phyloP scores from a whole-genome alignment of 2,797 vertebrate species.

The Enteromius viviparus region DNA sequence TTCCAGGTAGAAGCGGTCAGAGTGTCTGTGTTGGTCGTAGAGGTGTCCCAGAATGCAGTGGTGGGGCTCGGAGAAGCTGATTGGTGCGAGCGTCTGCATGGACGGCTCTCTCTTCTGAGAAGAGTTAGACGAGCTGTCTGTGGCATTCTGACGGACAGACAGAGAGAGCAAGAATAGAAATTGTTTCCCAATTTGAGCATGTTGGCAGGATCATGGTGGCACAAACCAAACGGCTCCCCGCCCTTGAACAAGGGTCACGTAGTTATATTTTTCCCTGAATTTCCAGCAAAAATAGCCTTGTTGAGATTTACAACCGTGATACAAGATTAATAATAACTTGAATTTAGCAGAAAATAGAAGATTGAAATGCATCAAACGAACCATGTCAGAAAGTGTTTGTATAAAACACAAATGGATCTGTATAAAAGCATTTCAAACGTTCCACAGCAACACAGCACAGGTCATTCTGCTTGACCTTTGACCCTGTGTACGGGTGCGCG shows the following conservation, averaged over 20 bases:
- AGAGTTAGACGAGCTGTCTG: slow-evolving; percentile 98
- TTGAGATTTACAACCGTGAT: neutral
- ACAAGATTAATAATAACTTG: neutral
- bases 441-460: slow-evolving; percentile 7
- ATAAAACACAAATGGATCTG: slow-evolving; percentile 4
- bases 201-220: slow-evolving; percentile 23
- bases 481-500: neutral
- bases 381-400: neutral
- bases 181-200: slow-evolving; percentile 13
- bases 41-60: slow-evolving; percentile 88
- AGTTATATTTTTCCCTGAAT: neutral
- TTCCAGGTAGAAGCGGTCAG: slow-evolving; percentile 87
- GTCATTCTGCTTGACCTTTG: slow-evolving; percentile 39
- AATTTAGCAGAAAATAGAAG: neutral
- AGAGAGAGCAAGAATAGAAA: slow-evolving; percentile 23
- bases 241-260: neutral
- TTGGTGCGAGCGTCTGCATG: slow-evolving; percentile 80
- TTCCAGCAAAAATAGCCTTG: slow-evolving; percentile 13
- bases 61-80: slow-evolving; percentile 85
- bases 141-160: slow-evolving; percentile 82
- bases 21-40: slow-evolving; percentile 82
- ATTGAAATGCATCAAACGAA: neutral
- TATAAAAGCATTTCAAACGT: neutral
- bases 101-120: slow-evolving; percentile 89
- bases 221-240: neutral